Percentiles rank a stretch among this genome's conserved stretches.
Conservation (phyloP, 2,888 invertebrate genomes). For the Plebejus anna region DNA sequence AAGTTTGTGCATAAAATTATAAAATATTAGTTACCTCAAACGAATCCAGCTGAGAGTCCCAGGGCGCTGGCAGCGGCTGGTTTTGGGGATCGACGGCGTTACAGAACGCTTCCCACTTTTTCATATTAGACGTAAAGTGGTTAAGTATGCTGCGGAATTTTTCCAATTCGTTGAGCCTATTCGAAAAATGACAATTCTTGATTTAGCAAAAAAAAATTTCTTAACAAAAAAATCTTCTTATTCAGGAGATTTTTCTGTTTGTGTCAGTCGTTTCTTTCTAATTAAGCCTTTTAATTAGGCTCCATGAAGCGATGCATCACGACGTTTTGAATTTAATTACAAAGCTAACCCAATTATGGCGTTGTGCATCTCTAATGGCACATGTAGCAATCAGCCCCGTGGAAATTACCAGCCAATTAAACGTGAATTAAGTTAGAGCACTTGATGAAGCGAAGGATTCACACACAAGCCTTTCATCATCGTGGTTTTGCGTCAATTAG, state of each 20-base stretch:
- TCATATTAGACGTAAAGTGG: conserved; percentile 79
- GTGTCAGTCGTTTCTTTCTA: background rate
- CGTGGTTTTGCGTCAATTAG: background rate
- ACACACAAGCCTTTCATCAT: conserved; percentile 1
- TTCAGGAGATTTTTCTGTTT: background rate
- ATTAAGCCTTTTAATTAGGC: background rate
- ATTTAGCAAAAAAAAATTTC: background rate
- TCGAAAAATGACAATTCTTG: background rate
- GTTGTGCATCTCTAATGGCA: conserved; percentile 15
- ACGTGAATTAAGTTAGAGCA: conserved; percentile 8
- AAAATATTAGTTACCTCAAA: conserved; percentile 71
- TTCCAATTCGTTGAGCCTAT: conserved; percentile 58
- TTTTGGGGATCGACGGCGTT: conserved; percentile 88
- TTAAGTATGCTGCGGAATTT: conserved; percentile 82
- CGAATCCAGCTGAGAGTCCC: conserved; percentile 78
- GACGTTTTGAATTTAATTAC: conserved; percentile 11
- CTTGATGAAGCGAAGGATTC: background rate
- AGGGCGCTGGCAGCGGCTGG: conserved; percentile 84
- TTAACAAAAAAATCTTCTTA: background rate
- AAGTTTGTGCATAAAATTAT: background rate
- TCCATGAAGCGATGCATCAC: background rate
- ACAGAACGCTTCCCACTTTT: conserved; percentile 86
- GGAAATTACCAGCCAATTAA: conserved; percentile 12
- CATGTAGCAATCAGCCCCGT: background rate
- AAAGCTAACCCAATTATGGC: conserved; percentile 4